phyloP scores from a whole-genome alignment of 2,113 vertebrate genomes.

The Probosciger aterrimus region DNA sequence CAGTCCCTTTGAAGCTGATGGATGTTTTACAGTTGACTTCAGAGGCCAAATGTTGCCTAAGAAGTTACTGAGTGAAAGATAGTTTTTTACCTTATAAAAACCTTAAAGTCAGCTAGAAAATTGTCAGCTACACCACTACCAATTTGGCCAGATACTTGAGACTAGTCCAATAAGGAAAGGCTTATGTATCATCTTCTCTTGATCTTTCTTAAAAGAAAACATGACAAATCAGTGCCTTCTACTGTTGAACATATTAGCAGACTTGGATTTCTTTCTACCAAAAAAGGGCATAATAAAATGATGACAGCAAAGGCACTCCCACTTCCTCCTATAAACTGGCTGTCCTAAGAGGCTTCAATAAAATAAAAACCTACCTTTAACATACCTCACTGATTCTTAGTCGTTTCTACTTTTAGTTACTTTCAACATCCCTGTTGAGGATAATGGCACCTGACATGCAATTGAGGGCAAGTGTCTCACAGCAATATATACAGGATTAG shows the following conservation, averaged over 20 bases:
- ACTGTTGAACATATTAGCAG: background rate
- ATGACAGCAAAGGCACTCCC: background rate
- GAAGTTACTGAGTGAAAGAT: background rate
- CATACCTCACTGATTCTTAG: background rate
- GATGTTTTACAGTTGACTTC: background rate
- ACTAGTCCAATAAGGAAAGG: background rate
- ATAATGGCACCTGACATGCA: background rate
- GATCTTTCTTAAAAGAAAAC: background rate
- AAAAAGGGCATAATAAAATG: background rate
- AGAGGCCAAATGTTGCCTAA: background rate
- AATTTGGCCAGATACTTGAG: background rate
- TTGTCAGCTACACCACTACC: background rate
- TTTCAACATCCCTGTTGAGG: background rate
- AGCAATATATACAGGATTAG: background rate
- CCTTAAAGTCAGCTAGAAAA: background rate
- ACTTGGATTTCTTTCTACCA: background rate
- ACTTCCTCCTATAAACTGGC: background rate
- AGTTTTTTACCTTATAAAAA: background rate
- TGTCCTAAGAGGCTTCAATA: background rate
- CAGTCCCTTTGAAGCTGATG: background rate
- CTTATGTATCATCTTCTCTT: background rate
- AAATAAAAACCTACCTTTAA: background rate
- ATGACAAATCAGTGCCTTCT: background rate
- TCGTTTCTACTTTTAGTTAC: background rate
- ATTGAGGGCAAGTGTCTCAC: background rate